Evolutionary conservation across 2,888 invertebrate species (phyloP).

Genomic region (Euplagia quadripunctaria): DNA sequence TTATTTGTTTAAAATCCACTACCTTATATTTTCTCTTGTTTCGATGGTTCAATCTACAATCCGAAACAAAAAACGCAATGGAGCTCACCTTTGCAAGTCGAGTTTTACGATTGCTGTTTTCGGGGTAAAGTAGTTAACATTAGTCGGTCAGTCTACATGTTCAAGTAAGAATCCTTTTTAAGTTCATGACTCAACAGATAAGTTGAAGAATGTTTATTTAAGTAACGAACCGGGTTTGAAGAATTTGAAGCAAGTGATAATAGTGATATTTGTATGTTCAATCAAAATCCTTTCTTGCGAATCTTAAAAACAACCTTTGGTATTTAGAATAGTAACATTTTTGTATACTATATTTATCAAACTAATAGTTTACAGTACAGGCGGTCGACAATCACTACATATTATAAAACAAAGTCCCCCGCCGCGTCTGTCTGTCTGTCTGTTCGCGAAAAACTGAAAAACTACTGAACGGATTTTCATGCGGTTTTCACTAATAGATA

Average conservation of each 20-base stretch:
- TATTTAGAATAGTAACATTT: no score
- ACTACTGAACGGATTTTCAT: no score
- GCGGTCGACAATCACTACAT: no score
- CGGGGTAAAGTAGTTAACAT: constrained; percentile 30
- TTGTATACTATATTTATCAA: neutral
- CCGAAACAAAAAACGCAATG: constrained; percentile 26
- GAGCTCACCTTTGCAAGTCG: constrained; percentile 7
- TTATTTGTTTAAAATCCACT: constrained; percentile 35
- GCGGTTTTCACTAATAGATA: no score
- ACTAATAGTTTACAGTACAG: neutral
- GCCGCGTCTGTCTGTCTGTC: no score
- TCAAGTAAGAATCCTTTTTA: constrained; percentile 73
- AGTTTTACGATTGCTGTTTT: constrained; percentile 9
- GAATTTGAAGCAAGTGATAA: constrained; percentile 48
- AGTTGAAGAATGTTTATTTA: constrained; percentile 58
- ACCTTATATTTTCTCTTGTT: constrained; percentile 54
- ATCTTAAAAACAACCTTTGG: no score
- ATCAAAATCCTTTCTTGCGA: neutral
- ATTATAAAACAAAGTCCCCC: no score
- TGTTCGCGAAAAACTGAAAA: no score
- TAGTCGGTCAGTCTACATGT: constrained; percentile 75
- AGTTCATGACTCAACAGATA: constrained; percentile 70
- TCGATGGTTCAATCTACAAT: constrained; percentile 36
- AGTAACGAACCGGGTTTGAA: constrained; percentile 50
- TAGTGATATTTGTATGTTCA: constrained; percentile 32